These are phyloP conservation scores for Anarrhichthys ocellatus DNA, from an alignment of 2,113 vertebrate species.

Conservation along the genomic window DNA sequence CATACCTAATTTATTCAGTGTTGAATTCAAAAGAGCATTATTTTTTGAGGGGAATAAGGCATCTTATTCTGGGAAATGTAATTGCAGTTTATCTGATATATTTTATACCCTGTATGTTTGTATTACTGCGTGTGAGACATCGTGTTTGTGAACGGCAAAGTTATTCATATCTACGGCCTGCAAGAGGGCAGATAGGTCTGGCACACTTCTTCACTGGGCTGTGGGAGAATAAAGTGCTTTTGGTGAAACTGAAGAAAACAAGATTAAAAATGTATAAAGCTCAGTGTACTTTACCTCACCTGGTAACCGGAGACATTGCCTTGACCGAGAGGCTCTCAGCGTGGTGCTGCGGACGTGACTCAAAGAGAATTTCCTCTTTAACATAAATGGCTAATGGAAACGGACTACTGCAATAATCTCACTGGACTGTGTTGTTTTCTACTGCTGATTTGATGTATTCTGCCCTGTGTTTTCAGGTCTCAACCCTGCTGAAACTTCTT, in stretches of 20 bases:
- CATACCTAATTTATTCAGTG: constrained; percentile 42
- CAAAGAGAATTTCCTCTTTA: constrained; percentile 58
- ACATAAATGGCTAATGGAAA: constrained; percentile 36
- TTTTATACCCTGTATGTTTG: constrained; percentile 26
- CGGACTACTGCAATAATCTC: constrained; percentile 8
- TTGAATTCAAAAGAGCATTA: constrained; percentile 32
- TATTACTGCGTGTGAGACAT: constrained; percentile 21
- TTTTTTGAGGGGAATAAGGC: neutral
- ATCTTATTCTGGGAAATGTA: constrained; percentile 4
- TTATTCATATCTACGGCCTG: constrained; percentile 21
- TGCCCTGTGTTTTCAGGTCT: neutral
- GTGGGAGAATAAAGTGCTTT: constrained; percentile 45
- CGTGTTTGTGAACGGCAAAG: constrained; percentile 1
- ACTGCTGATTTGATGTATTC: neutral
- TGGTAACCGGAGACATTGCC: constrained; percentile 70
- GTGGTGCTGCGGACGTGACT: constrained; percentile 12
- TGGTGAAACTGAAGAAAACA: constrained; percentile 70
- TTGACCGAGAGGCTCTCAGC: constrained; percentile 37
- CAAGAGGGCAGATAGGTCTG: neutral
- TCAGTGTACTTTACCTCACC: constrained; percentile 63
- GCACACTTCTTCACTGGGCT: constrained; percentile 30
- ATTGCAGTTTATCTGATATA: constrained; percentile 21
- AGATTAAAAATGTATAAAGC: constrained; percentile 76
- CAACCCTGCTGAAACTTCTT: neutral
- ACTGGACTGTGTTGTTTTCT: neutral